Evolutionary conservation across 1,140 invertebrate species (phyloP).

Genomic region (Papilio glaucus): DNA sequence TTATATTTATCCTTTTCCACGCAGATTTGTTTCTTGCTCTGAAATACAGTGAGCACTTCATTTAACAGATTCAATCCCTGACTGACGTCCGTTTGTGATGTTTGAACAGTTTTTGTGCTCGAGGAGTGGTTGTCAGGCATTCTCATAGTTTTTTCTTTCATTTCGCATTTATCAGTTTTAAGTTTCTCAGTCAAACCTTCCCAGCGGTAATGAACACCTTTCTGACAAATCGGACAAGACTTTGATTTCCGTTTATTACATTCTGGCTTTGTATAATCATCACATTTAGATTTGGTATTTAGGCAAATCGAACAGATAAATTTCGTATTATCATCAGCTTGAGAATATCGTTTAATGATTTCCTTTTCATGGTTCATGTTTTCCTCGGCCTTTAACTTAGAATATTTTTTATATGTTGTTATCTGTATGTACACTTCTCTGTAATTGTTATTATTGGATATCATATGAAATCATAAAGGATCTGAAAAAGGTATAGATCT

Average conservation of each 20-base stretch:
- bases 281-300: constrained; percentile 50
- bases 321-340: constrained; percentile 44
- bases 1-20: constrained; percentile 39
- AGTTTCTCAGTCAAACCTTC: constrained; percentile 16
- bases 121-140: constrained; percentile 1
- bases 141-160: constrained; percentile 8
- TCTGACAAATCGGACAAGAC: constrained; percentile 59
- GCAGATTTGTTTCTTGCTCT: constrained; percentile 61
- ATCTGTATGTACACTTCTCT: constrained; percentile 61
- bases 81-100: constrained; percentile 53
- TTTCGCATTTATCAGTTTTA: constrained; percentile 16
- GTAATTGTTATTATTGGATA: constrained; percentile 45
- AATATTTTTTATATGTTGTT: constrained; percentile 51
- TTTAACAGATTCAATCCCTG: constrained; percentile 65
- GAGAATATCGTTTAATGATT: constrained; percentile 39
- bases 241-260: constrained; percentile 47
- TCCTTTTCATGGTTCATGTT: constrained; percentile 48
- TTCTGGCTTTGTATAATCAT: constrained; percentile 40
- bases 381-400: constrained; percentile 37
- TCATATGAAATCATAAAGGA: constrained; percentile 52
- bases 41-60: constrained; percentile 70
- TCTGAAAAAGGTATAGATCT: constrained; percentile 42
- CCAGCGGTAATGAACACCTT: constrained; percentile 27
- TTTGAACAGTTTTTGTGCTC: constrained; percentile 53
- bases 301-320: constrained; percentile 67